Percentiles rank a stretch among this genome's conserved stretches.
Conservation (phyloP, 1,140 invertebrate species). For the Drusus annulatus region DNA sequence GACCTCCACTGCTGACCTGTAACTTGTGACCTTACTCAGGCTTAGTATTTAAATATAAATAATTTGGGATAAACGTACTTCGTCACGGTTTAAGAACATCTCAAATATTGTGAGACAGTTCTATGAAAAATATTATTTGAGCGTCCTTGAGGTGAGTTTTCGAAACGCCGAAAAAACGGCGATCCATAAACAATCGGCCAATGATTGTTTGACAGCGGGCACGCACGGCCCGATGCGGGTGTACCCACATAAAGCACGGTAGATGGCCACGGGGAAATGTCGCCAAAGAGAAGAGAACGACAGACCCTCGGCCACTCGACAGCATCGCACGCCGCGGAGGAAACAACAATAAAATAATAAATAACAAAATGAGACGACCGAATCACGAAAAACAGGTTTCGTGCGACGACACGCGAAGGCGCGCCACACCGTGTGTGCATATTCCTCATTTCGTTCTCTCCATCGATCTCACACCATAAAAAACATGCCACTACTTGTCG, state of each 20-base stretch:
- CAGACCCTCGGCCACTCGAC: background rate
- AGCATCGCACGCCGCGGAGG: background rate
- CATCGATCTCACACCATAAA: background rate
- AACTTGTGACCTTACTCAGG: too few relatives aligned
- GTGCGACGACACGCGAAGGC: constrained; percentile 12
- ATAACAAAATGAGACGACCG: constrained; percentile 49
- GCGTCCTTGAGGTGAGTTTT: background rate
- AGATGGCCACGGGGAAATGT: constrained; percentile 10
- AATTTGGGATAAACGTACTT: too few relatives aligned
- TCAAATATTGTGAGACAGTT: too few relatives aligned
- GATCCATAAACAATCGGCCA: background rate
- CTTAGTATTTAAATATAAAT: too few relatives aligned
- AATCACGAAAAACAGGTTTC: constrained; percentile 51
- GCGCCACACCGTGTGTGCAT: constrained; percentile 16
- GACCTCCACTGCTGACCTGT: too few relatives aligned
- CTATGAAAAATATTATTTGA: too few relatives aligned
- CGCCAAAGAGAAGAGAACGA: constrained; percentile 8
- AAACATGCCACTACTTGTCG: background rate
- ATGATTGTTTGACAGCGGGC: background rate
- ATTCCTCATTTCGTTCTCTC: background rate
- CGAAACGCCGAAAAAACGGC: background rate
- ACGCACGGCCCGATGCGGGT: background rate
- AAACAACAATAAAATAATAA: constrained; percentile 46
- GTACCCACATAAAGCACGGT: too few relatives aligned
- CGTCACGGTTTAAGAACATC: too few relatives aligned